Conservation (phyloP, 2,797 vertebrate genomes). For the Dipus sagitta region DNA sequence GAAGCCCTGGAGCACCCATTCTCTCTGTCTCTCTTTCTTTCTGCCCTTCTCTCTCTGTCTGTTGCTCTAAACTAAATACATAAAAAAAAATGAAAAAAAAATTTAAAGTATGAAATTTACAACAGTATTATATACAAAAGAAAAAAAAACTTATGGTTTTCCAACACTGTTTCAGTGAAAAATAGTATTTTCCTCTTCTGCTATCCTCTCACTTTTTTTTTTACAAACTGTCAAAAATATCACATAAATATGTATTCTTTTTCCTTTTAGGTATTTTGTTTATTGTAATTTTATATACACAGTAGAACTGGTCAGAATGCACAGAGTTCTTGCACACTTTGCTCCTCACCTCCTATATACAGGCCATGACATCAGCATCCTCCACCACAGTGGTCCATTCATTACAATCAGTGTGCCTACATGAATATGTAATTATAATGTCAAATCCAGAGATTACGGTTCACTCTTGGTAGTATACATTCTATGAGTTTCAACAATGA, state of each 20-base stretch:
- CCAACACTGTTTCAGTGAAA: not conserved
- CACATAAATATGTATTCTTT: not conserved
- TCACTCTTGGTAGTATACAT: not conserved
- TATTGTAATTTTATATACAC: not conserved
- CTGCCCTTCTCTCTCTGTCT: too few relatives aligned
- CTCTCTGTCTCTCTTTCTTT: too few relatives aligned
- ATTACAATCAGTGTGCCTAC: too few relatives aligned
- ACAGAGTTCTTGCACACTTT: not conserved
- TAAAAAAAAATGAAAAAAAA: too few relatives aligned
- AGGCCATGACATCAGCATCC: not conserved
- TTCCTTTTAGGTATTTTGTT: not conserved
- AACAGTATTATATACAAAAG: not conserved
- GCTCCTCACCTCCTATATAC: fast-evolving
- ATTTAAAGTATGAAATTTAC: too few relatives aligned
- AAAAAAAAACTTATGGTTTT: not conserved
- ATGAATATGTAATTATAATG: not conserved
- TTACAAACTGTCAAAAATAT: not conserved
- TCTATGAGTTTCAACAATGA: not conserved
- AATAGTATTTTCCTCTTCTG: not conserved
- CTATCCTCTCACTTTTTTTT: not conserved
- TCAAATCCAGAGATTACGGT: not conserved
- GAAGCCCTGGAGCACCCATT: too few relatives aligned
- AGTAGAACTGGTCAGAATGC: not conserved
- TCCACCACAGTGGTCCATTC: not conserved
- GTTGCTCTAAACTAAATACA: too few relatives aligned